Percentiles rank a stretch among this genome's conserved stretches.
Evolutionary conservation across 2,888 invertebrate genomes (phyloP).

Genomic region (Athripsodes cinereus): DNA sequence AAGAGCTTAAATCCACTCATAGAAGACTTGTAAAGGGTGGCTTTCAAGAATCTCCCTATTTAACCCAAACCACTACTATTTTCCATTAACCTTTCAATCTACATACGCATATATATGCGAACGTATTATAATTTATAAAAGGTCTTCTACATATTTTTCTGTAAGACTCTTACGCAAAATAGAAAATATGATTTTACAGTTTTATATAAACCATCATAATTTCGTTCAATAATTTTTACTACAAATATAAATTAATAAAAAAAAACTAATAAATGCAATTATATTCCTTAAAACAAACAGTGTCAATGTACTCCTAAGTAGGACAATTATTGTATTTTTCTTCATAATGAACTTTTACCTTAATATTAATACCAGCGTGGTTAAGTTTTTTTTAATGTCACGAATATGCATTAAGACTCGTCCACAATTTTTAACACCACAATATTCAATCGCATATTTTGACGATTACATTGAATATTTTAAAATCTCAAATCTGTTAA

Average conservation of each 20-base stretch:
- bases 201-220: too few relatives aligned
- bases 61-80: neutral
- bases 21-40: neutral
- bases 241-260: too few relatives aligned
- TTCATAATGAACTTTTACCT: neutral
- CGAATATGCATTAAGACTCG: too few relatives aligned
- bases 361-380: too few relatives aligned
- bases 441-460: too few relatives aligned
- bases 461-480: too few relatives aligned
- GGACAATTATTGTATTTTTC: neutral
- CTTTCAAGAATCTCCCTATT: neutral
- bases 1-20: constrained; percentile 20
- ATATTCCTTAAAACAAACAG: neutral
- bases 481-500: too few relatives aligned
- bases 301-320: neutral
- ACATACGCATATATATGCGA: neutral
- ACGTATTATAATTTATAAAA: neutral
- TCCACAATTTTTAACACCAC: too few relatives aligned
- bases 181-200: too few relatives aligned
- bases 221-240: too few relatives aligned
- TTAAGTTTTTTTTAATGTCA: too few relatives aligned
- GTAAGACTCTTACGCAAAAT: too few relatives aligned
- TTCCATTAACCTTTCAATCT: neutral
- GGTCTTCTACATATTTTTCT: neutral
- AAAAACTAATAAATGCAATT: neutral